Evolutionary conservation across 2,113 vertebrate species (phyloP).

Genomic region (Sylvietta virens): DNA sequence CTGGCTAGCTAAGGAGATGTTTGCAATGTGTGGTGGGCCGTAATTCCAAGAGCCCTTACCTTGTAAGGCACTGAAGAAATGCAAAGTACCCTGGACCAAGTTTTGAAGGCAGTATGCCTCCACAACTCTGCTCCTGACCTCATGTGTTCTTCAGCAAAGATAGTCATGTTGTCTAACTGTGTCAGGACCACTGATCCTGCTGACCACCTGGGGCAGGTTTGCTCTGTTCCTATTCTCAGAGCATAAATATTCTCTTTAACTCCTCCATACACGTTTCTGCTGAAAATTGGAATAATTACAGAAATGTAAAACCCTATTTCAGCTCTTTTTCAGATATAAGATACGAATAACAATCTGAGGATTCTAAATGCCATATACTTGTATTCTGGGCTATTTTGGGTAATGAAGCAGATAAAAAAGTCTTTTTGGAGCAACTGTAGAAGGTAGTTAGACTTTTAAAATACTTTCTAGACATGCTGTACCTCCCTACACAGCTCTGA

Average conservation of each 20-base stretch:
- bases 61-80: neutral
- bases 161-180: neutral
- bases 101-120: neutral
- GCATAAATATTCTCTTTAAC: neutral
- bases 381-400: neutral
- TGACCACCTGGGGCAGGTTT: neutral
- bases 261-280: neutral
- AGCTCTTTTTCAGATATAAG: neutral
- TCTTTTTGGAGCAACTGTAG: neutral
- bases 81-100: neutral
- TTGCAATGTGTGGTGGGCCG: accelerated
- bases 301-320: neutral
- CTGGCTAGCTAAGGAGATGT: neutral
- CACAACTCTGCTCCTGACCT: neutral
- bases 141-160: neutral
- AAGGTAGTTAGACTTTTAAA: neutral
- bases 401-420: neutral
- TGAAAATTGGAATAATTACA: neutral
- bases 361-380: neutral
- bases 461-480: neutral
- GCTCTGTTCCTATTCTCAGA: neutral
- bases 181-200: neutral
- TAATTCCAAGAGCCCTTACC: neutral
- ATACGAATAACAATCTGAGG: neutral
- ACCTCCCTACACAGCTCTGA: neutral